phyloP scores from a whole-genome alignment of 2,113 vertebrate genomes.

The Eublepharis macularius region DNA sequence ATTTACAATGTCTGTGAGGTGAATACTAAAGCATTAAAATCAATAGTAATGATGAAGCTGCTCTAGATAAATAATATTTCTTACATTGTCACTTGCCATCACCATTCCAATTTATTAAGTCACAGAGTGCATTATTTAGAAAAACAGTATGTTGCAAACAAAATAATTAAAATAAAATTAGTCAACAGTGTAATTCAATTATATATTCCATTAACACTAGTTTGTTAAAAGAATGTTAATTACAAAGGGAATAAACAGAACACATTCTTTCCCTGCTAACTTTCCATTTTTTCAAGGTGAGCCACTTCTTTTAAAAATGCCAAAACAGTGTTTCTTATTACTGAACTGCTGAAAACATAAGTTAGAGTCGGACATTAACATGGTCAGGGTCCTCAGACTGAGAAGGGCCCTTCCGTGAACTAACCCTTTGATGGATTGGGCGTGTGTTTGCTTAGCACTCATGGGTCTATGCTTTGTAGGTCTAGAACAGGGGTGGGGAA shows the following conservation, averaged over 20 bases:
- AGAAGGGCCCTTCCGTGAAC: too few species aligned
- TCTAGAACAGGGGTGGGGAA: too few species aligned
- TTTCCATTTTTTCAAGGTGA: slow-evolving; percentile 64
- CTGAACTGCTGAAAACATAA: neutral
- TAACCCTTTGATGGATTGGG: too few species aligned
- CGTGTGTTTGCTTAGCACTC: too few species aligned
- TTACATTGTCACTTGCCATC: slow-evolving; percentile 29
- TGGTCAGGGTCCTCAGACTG: too few species aligned
- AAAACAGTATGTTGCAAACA: slow-evolving; percentile 35
- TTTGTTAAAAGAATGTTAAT: slow-evolving; percentile 52
- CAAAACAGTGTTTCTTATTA: neutral
- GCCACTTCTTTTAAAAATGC: slow-evolving; percentile 37
- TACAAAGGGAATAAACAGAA: slow-evolving; percentile 48
- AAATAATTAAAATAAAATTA: slow-evolving; percentile 67
- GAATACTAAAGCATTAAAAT: slow-evolving; percentile 59
- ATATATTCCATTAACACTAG: slow-evolving; percentile 39
- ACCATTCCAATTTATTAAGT: slow-evolving; percentile 54
- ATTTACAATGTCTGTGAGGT: slow-evolving; percentile 58
- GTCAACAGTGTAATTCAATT: slow-evolving; percentile 53
- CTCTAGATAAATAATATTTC: slow-evolving; percentile 50
- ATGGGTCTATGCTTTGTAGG: too few species aligned
- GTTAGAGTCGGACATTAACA: too few species aligned
- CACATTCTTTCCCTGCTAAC: slow-evolving; percentile 38
- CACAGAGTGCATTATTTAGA: slow-evolving; percentile 50
- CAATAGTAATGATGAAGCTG: slow-evolving; percentile 56